Evolutionary conservation across 2,113 vertebrate species (phyloP).

Genomic region (Sebastes fasciatus): DNA sequence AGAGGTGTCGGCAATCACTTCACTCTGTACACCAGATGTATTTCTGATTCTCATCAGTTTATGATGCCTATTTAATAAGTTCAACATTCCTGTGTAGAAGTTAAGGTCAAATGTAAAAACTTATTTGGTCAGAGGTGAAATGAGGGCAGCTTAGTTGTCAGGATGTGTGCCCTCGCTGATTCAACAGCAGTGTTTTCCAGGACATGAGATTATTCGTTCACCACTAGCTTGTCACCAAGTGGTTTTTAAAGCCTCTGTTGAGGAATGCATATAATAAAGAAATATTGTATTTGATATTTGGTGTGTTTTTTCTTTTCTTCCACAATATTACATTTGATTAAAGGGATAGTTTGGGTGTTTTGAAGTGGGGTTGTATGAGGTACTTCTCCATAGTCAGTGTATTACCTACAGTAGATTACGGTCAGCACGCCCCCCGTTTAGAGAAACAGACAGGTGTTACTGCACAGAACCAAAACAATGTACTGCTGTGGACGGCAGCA

Average conservation of each 20-base stretch:
- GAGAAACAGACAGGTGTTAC: too few relatives aligned
- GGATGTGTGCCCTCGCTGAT: constrained; percentile 28
- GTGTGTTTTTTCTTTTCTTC: constrained; percentile 3
- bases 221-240: constrained; percentile 59
- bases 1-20: constrained; percentile 2
- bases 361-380: too few relatives aligned
- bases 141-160: constrained; percentile 8
- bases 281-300: constrained; percentile 66
- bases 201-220: constrained; percentile 50
- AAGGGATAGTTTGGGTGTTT: too few relatives aligned
- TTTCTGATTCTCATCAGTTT: constrained; percentile 14
- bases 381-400: too few relatives aligned
- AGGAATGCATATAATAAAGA: constrained; percentile 75
- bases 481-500: too few relatives aligned
- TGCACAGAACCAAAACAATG: too few relatives aligned
- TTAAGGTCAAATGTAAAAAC: neutral
- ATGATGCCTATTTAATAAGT: neutral
- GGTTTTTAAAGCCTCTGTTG: constrained; percentile 68
- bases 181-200: constrained; percentile 18
- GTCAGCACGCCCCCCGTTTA: too few relatives aligned
- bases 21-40: neutral
- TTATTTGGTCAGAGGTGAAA: neutral
- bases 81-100: neutral
- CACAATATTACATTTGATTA: neutral
- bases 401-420: too few relatives aligned